Evolutionary conservation across 2,888 invertebrate genomes (phyloP).

Genomic region (Apotomis betuletana): DNA sequence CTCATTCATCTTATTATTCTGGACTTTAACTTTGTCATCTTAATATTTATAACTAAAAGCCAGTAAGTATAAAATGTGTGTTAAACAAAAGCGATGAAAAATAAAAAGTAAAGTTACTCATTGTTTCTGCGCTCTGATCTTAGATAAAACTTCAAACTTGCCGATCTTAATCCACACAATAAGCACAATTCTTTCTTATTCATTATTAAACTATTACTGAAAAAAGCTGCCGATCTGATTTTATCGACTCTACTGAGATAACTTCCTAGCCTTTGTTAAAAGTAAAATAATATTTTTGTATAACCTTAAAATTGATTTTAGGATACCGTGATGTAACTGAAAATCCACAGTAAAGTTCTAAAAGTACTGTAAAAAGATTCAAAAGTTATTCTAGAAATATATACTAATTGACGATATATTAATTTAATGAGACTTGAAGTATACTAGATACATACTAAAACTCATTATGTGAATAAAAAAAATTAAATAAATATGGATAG

Average conservation of each 20-base stretch:
- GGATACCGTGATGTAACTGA: constrained; percentile 6
- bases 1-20: no score
- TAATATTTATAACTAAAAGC: no score
- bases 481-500: no score
- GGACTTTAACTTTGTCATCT: no score
- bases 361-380: no score
- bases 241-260: constrained; percentile 28
- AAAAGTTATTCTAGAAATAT: no score
- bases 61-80: not conserved
- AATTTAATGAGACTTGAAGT: no score
- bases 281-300: constrained; percentile 21
- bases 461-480: no score
- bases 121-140: constrained; percentile 13
- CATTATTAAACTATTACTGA: constrained; percentile 35
- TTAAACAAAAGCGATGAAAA: constrained; percentile 1
- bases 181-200: constrained; percentile 30
- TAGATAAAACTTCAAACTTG: constrained; percentile 20
- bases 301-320: constrained; percentile 12
- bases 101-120: not conserved
- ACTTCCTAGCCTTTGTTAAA: constrained; percentile 14
- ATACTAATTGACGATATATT: no score
- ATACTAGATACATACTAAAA: no score
- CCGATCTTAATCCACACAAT: constrained; percentile 26
- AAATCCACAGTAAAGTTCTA: not conserved
- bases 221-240: constrained; percentile 38